A percentile compares a stretch with the other conserved stretches of the same genome.
Evolutionary conservation across 2,888 invertebrate species (phyloP).

Genomic region (Athetis lepigone): DNA sequence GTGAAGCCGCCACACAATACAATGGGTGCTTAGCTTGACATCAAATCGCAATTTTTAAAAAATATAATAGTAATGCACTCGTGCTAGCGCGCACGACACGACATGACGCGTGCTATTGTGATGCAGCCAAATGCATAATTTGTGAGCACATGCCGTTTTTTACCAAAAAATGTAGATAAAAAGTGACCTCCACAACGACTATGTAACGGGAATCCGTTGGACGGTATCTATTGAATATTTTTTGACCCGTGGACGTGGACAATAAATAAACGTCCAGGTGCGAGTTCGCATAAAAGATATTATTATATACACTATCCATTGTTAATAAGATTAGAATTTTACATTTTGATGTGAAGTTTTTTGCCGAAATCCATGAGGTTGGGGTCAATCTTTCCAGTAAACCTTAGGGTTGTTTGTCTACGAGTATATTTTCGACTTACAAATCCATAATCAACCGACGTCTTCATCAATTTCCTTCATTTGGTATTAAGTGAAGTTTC

Average conservation of each 20-base stretch:
- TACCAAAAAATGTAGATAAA: slow-evolving; percentile 78
- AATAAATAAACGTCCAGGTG: slow-evolving; percentile 86
- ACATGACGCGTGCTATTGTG: slow-evolving; percentile 80
- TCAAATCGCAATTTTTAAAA: slow-evolving; percentile 81
- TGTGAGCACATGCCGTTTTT: slow-evolving; percentile 89
- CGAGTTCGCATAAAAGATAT: slow-evolving; percentile 79
- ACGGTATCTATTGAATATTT: slow-evolving; percentile 84
- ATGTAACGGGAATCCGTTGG: slow-evolving; percentile 85
- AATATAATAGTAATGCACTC: slow-evolving; percentile 77
- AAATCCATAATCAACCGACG: not conserved
- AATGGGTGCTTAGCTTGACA: slow-evolving; percentile 81
- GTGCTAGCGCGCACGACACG: slow-evolving; percentile 72
- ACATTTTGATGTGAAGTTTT: slow-evolving; percentile 59
- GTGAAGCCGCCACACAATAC: slow-evolving; percentile 76
- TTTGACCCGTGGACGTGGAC: slow-evolving; percentile 86
- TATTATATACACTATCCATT: slow-evolving; percentile 69
- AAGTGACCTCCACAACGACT: slow-evolving; percentile 86
- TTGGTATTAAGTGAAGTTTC: not conserved
- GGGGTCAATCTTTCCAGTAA: slow-evolving; percentile 50
- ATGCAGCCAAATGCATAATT: slow-evolving; percentile 89
- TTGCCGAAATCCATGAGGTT: slow-evolving; percentile 47
- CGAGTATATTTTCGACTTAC: slow-evolving; percentile 1
- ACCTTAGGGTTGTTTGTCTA: slow-evolving; percentile 10
- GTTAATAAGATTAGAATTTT: slow-evolving; percentile 66
- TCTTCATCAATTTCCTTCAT: not conserved